A percentile compares a stretch with the other conserved stretches of the same genome.
These are phyloP conservation scores for Sciaenops ocellatus DNA, from an alignment of 2,797 vertebrate genomes.

Conservation along the genomic window DNA sequence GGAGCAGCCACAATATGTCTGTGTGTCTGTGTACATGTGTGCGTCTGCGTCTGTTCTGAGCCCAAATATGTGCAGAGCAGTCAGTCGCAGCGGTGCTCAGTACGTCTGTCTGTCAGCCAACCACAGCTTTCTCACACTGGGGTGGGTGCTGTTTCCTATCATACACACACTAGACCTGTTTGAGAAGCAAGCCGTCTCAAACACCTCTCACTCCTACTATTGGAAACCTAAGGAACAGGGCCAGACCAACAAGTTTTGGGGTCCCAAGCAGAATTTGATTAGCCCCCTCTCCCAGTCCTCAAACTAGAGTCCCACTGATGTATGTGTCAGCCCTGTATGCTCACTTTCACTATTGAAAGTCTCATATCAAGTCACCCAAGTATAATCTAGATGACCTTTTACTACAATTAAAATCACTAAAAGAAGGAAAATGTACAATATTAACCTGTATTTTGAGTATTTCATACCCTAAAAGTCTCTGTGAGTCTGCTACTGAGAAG, in stretches of 20 bases:
- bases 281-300: conserved; percentile 1
- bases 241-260: conserved; percentile 23
- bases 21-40: conserved; percentile 18
- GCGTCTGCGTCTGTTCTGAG: conserved; percentile 26
- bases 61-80: conserved; percentile 56
- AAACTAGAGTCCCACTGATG: conserved; percentile 12
- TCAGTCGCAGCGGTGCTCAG: conserved; percentile 48
- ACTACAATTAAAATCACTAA: neutral
- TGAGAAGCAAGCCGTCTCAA: conserved; percentile 38
- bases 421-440: neutral
- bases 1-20: conserved; percentile 7
- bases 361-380: conserved; percentile 1
- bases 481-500: neutral
- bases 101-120: conserved; percentile 65
- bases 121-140: conserved; percentile 71
- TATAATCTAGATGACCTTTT: conserved; percentile 1
- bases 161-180: conserved; percentile 49
- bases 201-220: conserved; percentile 39
- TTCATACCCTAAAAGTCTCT: neutral
- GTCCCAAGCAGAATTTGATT: conserved; percentile 27
- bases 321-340: conserved; percentile 7
- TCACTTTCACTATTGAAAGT: neutral
- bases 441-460: neutral
- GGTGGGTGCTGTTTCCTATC: conserved; percentile 59
- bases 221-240: conserved; percentile 23